phyloP scores from a whole-genome alignment of 2,797 vertebrate genomes.

The Limosa lapponica region DNA sequence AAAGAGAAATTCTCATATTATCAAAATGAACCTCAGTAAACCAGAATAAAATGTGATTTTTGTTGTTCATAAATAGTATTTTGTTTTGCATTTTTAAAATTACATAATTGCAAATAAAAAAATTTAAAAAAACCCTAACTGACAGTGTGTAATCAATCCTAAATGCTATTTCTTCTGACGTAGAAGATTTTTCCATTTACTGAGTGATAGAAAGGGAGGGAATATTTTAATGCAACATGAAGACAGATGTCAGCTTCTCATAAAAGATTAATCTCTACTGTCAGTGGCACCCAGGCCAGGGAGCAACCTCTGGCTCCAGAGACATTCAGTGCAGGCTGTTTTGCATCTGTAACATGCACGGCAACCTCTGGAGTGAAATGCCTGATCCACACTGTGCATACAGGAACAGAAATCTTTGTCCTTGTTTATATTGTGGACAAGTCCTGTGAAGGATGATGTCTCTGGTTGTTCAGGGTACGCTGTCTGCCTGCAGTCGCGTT shows the following conservation, averaged over 20 bases:
- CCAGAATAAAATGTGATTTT: background rate
- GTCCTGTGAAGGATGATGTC: background rate
- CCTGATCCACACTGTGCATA: fast-evolving
- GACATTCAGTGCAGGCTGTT: background rate
- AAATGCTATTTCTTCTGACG: background rate
- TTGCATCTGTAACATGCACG: background rate
- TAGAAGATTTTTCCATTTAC: background rate
- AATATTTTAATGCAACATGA: slow-evolving; percentile 2
- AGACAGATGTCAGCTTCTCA: background rate
- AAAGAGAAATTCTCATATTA: background rate
- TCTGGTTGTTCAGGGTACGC: background rate
- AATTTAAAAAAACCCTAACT: background rate
- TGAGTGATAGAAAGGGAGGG: background rate
- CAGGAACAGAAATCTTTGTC: background rate
- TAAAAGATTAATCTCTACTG: background rate
- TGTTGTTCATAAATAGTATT: background rate
- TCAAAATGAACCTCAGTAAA: background rate
- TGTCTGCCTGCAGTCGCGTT: fast-evolving
- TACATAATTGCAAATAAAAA: background rate
- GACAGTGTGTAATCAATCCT: background rate
- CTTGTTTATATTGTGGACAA: background rate
- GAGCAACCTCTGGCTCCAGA: background rate
- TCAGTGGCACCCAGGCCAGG: background rate
- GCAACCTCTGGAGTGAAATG: background rate
- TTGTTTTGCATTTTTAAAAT: background rate